These are phyloP conservation scores for Philopedon plagiatum DNA, from an alignment of 2,888 invertebrate species.

Conservation along the genomic window DNA sequence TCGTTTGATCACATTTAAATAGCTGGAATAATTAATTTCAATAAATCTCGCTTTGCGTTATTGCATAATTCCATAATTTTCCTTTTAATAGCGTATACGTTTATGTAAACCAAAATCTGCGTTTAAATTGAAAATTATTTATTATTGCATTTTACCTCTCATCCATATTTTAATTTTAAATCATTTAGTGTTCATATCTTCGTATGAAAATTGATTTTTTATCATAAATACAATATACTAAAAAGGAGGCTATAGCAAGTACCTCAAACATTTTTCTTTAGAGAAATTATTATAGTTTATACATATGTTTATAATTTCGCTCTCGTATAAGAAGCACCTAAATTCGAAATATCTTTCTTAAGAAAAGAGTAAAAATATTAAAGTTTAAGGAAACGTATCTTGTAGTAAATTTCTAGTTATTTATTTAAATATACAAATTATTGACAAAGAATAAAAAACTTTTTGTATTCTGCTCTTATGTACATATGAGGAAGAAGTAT, in stretches of 20 bases:
- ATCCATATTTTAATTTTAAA: conserved; percentile 31
- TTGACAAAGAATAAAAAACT: no score
- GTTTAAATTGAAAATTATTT: conserved; percentile 45
- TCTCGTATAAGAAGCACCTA: no score
- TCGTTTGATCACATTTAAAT: conserved; percentile 46
- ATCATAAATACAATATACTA: background rate
- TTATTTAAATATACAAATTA: no score
- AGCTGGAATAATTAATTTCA: conserved; percentile 39
- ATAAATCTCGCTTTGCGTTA: conserved; percentile 27
- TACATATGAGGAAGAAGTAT: no score
- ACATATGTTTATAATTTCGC: no score
- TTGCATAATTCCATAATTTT: conserved; percentile 32
- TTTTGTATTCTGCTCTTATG: no score
- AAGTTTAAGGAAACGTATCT: no score
- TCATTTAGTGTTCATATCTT: conserved; percentile 20
- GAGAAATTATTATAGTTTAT: no score
- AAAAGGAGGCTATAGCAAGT: background rate
- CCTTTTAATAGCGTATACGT: conserved; percentile 22
- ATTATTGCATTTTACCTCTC: conserved; percentile 36
- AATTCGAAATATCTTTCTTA: no score
- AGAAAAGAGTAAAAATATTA: no score
- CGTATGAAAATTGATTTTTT: conserved; percentile 16
- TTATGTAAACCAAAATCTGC: conserved; percentile 34
- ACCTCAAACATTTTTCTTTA: no score
- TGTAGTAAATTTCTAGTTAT: no score